Evolutionary conservation across 2,888 invertebrate species (phyloP), one percentile per base, ranked within the genome.

Genomic region (Gymnocheta viridis): DNA sequence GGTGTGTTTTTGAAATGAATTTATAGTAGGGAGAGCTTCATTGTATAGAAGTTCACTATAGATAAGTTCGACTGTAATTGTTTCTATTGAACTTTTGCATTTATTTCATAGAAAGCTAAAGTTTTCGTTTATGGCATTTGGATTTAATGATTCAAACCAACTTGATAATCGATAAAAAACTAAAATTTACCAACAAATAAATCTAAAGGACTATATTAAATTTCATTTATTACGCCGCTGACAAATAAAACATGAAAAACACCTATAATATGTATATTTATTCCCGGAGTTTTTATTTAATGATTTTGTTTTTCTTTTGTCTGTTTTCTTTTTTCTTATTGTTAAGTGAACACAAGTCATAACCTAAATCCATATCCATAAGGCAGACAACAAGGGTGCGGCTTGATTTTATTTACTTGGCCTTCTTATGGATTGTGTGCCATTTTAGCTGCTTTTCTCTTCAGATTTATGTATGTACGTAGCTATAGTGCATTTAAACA

Each of bases 321-420:
- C 44, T 29, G 29, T 32, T 54, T 14, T 29, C 44, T 14, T 27
- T 32, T 35, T 17, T 35, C 24, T 6, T 17, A 54, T 66, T 66
- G 44, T 54, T 54, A 72, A 78, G 62, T 69, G 51, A 47, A 51
- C 29, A 72, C 35, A 47, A 72, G 35, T 72, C 54, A 67, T 80
- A 76, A 76, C 70, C 70, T 27, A 72, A 83, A 83, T 76, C 38
- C 66, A 56, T 56, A 41, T n/a, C n/a, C n/a, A n/a, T n/a, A 7
- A 58, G 29, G 27, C n/a, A 76, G 74, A 66, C 60, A 76, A 70
- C 60, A 60, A 79, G 76, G 80, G 83, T 80, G 83, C 60, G 80
- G 76, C 51, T 72, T 66, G 41, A n/a, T 29, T 29, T 49, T 4
- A 47, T 29, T 49, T 4, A 47, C 27, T 74, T 82, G 82, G 73